phyloP scores from a whole-genome alignment of 2,888 invertebrate species.

The Teleiodes luculella region DNA sequence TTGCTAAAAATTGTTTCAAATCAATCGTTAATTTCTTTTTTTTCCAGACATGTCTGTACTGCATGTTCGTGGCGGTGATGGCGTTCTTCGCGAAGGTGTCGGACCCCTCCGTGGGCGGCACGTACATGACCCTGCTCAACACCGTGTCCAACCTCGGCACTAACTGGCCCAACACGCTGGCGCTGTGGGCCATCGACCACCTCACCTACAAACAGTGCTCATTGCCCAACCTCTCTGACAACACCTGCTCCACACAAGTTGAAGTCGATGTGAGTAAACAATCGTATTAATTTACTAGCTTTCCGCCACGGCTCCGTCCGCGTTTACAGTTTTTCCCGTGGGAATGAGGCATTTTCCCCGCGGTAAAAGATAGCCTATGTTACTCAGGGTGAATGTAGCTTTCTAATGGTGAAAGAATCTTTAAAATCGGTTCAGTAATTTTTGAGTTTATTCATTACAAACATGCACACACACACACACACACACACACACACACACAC shows the following conservation, averaged over 20 bases:
- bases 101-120: conserved; percentile 97
- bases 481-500: too few relatives aligned
- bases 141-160: conserved; percentile 98
- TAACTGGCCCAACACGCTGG: conserved; percentile 96
- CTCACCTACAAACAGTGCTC: conserved; percentile 89
- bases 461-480: too few relatives aligned
- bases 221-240: conserved; percentile 63
- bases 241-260: conserved; percentile 80
- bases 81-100: conserved; percentile 98
- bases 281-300: too few relatives aligned
- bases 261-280: conserved; percentile 81
- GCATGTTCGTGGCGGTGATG: conserved; percentile 99
- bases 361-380: too few relatives aligned
- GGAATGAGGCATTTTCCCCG: too few relatives aligned
- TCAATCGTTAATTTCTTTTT: not conserved
- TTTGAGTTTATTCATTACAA: too few relatives aligned
- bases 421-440: too few relatives aligned
- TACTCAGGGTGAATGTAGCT: too few relatives aligned
- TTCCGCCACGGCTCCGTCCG: too few relatives aligned
- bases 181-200: conserved; percentile 94
- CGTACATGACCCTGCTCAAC: conserved; percentile 99
- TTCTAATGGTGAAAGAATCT: too few relatives aligned
- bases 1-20: conserved; percentile 7
- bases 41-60: conserved; percentile 91
- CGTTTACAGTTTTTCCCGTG: too few relatives aligned